Evolutionary conservation across 2,888 invertebrate genomes (phyloP).

Genomic region (Azorinus chamasolen): DNA sequence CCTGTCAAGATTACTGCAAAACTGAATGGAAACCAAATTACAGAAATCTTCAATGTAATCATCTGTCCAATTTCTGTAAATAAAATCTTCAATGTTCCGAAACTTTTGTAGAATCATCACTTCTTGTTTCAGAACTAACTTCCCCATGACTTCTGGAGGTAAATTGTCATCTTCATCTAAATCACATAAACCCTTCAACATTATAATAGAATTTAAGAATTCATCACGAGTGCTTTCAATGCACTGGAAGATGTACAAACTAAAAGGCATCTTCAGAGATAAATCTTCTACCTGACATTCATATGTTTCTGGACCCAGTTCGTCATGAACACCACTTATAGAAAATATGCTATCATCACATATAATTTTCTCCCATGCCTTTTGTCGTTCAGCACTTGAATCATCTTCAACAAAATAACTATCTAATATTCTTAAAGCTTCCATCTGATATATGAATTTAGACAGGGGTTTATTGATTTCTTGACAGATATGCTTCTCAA

Average conservation of each 20-base stretch:
- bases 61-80: slow-evolving; percentile 3
- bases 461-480: slow-evolving; percentile 55
- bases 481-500: slow-evolving; percentile 48
- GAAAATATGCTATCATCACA: slow-evolving; percentile 24
- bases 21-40: slow-evolving; percentile 10
- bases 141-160: slow-evolving; percentile 44
- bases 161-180: slow-evolving; percentile 58
- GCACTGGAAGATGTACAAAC: slow-evolving; percentile 33
- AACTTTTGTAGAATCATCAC: slow-evolving; percentile 32
- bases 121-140: slow-evolving; percentile 41
- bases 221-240: slow-evolving; percentile 55
- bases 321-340: slow-evolving; percentile 38
- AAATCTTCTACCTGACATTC: slow-evolving; percentile 37
- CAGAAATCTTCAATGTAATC: slow-evolving; percentile 55
- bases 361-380: slow-evolving; percentile 32
- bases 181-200: slow-evolving; percentile 47
- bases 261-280: slow-evolving; percentile 60
- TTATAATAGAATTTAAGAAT: slow-evolving; percentile 45
- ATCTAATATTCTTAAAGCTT: slow-evolving; percentile 41
- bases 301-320: slow-evolving; percentile 65
- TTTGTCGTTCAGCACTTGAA: slow-evolving; percentile 7
- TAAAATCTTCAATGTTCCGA: slow-evolving; percentile 12
- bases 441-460: slow-evolving; percentile 52
- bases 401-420: slow-evolving; percentile 50
- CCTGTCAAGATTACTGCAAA: background rate